Evolutionary conservation across 2,888 invertebrate genomes (phyloP).

Genomic region (Macrosiphum euphorbiae): DNA sequence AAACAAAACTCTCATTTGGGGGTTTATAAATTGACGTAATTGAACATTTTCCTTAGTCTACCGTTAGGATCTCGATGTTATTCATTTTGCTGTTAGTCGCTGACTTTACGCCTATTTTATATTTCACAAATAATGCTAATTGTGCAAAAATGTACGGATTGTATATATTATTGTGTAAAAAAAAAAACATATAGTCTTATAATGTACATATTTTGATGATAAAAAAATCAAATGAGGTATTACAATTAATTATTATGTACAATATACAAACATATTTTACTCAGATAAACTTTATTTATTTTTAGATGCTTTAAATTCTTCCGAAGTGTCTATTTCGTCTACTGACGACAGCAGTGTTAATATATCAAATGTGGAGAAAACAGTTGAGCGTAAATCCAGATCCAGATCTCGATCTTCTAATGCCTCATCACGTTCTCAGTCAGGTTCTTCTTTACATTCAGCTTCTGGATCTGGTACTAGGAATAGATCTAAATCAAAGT

Average conservation of each 20-base stretch:
- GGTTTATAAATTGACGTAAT: too few relatives aligned
- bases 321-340: not conserved
- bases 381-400: conserved; percentile 67
- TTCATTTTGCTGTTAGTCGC: too few relatives aligned
- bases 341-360: not conserved
- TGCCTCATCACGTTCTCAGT: conserved; percentile 65
- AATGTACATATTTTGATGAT: not conserved
- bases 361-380: not conserved
- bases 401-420: conserved; percentile 67
- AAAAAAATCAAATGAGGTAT: not conserved
- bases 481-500: conserved; percentile 68
- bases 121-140: too few relatives aligned
- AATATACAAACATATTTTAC: not conserved
- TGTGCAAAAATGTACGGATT: too few relatives aligned
- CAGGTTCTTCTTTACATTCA: conserved; percentile 67
- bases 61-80: too few relatives aligned
- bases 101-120: too few relatives aligned
- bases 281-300: not conserved
- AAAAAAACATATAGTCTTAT: too few relatives aligned
- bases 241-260: not conserved
- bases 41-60: too few relatives aligned
- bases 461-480: conserved; percentile 63
- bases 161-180: too few relatives aligned
- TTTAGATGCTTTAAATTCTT: conserved; percentile 28
- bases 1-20: too few relatives aligned